Evolutionary conservation across 2,113 vertebrate genomes (phyloP).

Genomic region (Perca flavescens): DNA sequence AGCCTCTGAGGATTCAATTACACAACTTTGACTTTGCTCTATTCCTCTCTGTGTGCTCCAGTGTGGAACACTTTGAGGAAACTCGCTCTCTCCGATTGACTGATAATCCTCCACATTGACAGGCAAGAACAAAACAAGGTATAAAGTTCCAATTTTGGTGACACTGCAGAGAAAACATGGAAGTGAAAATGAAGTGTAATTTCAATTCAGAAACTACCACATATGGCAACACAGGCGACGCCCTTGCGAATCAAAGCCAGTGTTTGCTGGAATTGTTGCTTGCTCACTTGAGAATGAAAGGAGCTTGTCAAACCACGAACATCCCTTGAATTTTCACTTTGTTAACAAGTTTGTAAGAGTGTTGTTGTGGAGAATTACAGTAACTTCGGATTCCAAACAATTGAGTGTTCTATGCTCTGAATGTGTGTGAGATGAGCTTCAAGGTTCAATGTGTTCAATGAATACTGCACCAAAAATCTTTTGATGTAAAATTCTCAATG

Average conservation of each 20-base stretch:
- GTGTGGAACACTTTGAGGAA: slow-evolving; percentile 66
- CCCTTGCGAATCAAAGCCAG: slow-evolving; percentile 17
- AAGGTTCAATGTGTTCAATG: not conserved
- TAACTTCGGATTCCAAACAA: slow-evolving; percentile 13
- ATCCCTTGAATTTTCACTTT: slow-evolving; percentile 14
- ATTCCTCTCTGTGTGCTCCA: slow-evolving; percentile 51
- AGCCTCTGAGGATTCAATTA: slow-evolving; percentile 79
- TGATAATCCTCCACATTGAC: slow-evolving; percentile 46
- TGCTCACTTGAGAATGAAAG: slow-evolving; percentile 11
- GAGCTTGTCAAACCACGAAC: slow-evolving; percentile 1
- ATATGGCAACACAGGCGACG: not conserved
- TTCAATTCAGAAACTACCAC: not conserved
- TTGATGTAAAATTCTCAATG: slow-evolving; percentile 1
- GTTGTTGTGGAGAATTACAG: not conserved
- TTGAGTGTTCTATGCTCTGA: not conserved
- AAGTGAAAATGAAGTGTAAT: slow-evolving; percentile 41
- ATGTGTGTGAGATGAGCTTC: not conserved
- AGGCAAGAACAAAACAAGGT: slow-evolving; percentile 50
- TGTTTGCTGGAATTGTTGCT: slow-evolving; percentile 29
- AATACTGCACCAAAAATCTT: not conserved
- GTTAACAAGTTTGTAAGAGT: slow-evolving; percentile 21
- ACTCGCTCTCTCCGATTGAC: slow-evolving; percentile 45
- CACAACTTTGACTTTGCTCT: slow-evolving; percentile 80
- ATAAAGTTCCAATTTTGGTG: slow-evolving; percentile 55
- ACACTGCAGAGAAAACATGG: slow-evolving; percentile 5